phyloP scores from a whole-genome alignment of 35 echinoderm and acorn worm genomes.

The Heliocidaris tuberculata region DNA sequence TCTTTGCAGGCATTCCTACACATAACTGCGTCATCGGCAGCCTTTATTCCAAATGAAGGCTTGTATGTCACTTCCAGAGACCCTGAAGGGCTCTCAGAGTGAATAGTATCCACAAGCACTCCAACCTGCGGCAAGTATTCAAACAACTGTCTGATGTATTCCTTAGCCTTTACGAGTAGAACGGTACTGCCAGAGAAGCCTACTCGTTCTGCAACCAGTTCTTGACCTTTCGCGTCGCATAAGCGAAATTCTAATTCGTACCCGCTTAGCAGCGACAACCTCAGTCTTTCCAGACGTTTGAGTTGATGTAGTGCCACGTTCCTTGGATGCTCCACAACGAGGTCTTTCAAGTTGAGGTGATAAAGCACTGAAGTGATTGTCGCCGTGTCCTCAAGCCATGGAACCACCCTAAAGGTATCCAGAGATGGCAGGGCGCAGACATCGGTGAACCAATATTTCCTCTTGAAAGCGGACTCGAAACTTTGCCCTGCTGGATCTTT shows the following conservation, averaged over 20 bases:
- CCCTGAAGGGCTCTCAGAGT: neutral
- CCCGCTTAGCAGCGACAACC: neutral
- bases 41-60: conserved; percentile 52
- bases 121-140: neutral
- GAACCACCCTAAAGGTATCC: neutral
- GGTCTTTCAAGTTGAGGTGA: neutral
- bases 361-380: neutral
- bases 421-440: neutral
- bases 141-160: neutral
- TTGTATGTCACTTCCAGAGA: conserved; percentile 25
- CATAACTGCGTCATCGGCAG: conserved; percentile 50
- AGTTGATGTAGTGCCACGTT: neutral
- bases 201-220: neutral
- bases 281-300: neutral
- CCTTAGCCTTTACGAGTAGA: neutral
- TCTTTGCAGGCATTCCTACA: conserved; percentile 49
- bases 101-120: neutral
- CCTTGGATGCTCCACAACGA: neutral
- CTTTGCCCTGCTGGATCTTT: neutral
- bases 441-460: neutral
- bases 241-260: neutral
- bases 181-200: neutral
- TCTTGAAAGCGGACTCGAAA: neutral
- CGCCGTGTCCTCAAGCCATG: neutral
- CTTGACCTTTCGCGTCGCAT: neutral